phyloP scores from a whole-genome alignment of 2,797 vertebrate genomes.

The Brachyrhaphis roseni region DNA sequence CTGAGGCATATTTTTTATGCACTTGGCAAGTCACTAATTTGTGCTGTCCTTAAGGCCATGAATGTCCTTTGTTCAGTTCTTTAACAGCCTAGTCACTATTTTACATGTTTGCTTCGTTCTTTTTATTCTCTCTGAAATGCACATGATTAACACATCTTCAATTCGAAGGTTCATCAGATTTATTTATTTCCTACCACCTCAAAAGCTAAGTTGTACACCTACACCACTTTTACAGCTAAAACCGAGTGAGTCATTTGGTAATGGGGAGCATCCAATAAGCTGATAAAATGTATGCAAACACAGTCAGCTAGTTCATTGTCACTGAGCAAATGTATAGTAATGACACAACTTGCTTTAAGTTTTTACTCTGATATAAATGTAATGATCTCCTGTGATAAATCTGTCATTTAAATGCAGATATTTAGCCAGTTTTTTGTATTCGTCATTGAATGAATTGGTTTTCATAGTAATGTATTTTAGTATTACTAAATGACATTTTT shows the following conservation, averaged over 20 bases:
- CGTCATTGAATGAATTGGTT: not conserved
- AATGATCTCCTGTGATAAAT: not conserved
- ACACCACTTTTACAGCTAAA: not conserved
- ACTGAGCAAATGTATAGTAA: not conserved
- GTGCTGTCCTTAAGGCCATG: not conserved
- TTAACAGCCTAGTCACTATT: not conserved
- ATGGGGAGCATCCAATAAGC: not conserved
- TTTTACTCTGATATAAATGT: not conserved
- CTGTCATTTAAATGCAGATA: not conserved
- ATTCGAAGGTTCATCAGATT: not conserved
- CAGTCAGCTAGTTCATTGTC: too few relatives aligned
- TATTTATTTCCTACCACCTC: not conserved
- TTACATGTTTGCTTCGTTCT: not conserved
- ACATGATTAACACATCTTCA: not conserved
- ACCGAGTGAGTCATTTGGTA: not conserved
- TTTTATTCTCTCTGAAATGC: not conserved
- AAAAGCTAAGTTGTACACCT: not conserved
- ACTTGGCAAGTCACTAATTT: not conserved
- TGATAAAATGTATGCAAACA: not conserved
- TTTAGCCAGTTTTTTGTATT: not conserved
- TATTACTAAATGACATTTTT: not conserved
- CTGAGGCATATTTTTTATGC: not conserved
- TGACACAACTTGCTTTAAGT: not conserved
- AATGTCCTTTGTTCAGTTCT: not conserved
- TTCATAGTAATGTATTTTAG: not conserved